Percentiles rank a stretch among this genome's conserved stretches.
Evolutionary conservation across 2,888 invertebrate genomes (phyloP).

Genomic region (Orthosia gracilis): DNA sequence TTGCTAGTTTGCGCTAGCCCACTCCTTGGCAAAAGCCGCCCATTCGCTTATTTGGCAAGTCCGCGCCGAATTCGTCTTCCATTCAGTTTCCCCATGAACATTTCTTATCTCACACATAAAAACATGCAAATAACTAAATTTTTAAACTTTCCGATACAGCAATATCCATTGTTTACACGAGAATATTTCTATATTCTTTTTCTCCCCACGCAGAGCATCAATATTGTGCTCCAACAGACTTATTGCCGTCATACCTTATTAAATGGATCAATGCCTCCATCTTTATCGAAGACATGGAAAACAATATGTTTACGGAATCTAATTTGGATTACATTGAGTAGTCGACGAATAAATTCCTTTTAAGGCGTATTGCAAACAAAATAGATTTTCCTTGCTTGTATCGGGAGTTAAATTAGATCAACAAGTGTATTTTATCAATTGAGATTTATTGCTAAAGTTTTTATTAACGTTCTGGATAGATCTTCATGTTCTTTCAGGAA

Average conservation of each 20-base stretch:
- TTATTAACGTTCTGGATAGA: constrained; percentile 1
- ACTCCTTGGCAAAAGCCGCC: no score
- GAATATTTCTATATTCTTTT: neutral
- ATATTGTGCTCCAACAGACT: neutral
- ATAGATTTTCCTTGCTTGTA: constrained; percentile 38
- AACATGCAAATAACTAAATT: neutral
- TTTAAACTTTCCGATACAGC: neutral
- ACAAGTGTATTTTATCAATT: constrained; percentile 10
- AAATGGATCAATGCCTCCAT: constrained; percentile 10
- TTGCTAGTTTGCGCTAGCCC: no score
- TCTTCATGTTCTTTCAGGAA: neutral
- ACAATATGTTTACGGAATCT: constrained; percentile 54
- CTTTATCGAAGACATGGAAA: constrained; percentile 29
- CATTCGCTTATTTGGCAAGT: no score
- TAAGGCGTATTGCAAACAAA: constrained; percentile 18
- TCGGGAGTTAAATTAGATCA: constrained; percentile 30
- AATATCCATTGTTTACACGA: neutral
- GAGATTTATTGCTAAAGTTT: neutral
- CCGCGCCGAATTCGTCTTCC: no score
- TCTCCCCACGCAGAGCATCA: neutral
- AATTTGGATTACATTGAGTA: constrained; percentile 45
- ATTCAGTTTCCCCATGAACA: no score
- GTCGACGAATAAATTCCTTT: constrained; percentile 31
- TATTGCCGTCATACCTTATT: constrained; percentile 10
- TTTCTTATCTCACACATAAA: neutral